A percentile compares a stretch with the other conserved stretches of the same genome.
Evolutionary conservation across 2,113 vertebrate genomes (phyloP).

Genomic region (Xyliphius kryptos): DNA sequence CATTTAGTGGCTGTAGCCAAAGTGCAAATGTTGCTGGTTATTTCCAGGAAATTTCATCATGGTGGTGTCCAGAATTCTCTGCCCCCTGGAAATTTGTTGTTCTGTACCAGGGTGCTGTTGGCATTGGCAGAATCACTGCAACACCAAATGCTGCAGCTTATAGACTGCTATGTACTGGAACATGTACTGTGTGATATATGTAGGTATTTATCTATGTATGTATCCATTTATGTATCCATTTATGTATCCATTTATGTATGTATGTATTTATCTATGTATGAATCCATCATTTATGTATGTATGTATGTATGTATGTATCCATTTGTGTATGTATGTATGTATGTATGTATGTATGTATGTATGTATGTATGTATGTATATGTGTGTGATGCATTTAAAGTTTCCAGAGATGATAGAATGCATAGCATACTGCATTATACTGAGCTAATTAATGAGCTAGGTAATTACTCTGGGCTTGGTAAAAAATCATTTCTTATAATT

Average conservation of each 20-base stretch:
- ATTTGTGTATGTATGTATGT: too few relatives aligned
- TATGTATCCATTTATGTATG: too few relatives aligned
- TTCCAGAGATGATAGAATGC: not conserved
- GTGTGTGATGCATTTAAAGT: not conserved
- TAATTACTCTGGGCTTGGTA: not conserved
- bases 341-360: too few relatives aligned
- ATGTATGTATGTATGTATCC: too few relatives aligned
- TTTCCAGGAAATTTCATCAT: conserved; percentile 59
- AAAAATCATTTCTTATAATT: conserved; percentile 3
- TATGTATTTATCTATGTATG: too few relatives aligned
- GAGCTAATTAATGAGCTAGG: not conserved
- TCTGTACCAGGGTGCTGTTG: conserved; percentile 31
- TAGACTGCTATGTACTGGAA: conserved; percentile 9
- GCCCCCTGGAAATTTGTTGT: conserved; percentile 31
- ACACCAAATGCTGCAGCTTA: conserved; percentile 17
- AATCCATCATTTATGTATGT: too few relatives aligned
- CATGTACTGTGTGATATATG: conserved; percentile 2
- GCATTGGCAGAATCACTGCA: conserved; percentile 27
- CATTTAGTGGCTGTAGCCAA: conserved; percentile 35
- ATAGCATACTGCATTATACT: not conserved
- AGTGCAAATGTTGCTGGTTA: conserved; percentile 46
- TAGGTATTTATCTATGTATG: too few relatives aligned
- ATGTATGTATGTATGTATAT: not conserved
- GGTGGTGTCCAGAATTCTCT: conserved; percentile 31
- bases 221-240: too few relatives aligned